Base-by-base conservation (phyloP, 2,888 invertebrate species). In the Chrysolina americana region DNA sequence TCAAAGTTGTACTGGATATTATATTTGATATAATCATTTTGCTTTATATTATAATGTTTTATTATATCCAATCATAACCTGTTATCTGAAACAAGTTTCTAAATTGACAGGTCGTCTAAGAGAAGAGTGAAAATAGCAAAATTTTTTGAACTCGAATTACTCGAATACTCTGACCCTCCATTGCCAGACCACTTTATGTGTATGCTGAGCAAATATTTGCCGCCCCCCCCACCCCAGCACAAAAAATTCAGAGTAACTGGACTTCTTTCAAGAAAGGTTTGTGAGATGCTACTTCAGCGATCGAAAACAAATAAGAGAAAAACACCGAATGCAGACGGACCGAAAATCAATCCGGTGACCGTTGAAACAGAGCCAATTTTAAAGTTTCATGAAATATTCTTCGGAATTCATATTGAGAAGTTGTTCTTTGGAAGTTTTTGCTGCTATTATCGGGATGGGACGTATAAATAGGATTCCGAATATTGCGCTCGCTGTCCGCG, bases 321-420 rank as follows among this genome's bases (percentile, higher is more conserved):
- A 50, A 21, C 41, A 48, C 28, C 50, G 48, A 66, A 64, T 64
- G 68, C 69, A 76, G 73, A 71, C 71, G 59, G 68, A 76, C 71
- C 65, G 71, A 76, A 74, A 74, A 76, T 74, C 76, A 76, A 76
- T 76, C 56, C 74, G 53, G 48, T 74, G 74, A 70, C 76, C 76
- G 68, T 59, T 71, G 71, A 70, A 70, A 66, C 65, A 70, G 23
- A 62, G 72, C 72, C 72, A 74, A 70, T 69, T 73, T 74, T 44
- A 59, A 71, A 74, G 66, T 73, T 74, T 56, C 68, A 68, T 68
- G 48, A 74, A 74, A 65, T 70, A 74, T 76, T 62, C 65, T 56
- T 59, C 59, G 44, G 50, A 71, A 68, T 44, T 74, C 68, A 68
- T 71, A 66, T 66, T 65, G 71, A 62, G 68, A 76, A 72, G 71